phyloP scores from a whole-genome alignment of 2,113 vertebrate species.

The Trinectes maculatus region DNA sequence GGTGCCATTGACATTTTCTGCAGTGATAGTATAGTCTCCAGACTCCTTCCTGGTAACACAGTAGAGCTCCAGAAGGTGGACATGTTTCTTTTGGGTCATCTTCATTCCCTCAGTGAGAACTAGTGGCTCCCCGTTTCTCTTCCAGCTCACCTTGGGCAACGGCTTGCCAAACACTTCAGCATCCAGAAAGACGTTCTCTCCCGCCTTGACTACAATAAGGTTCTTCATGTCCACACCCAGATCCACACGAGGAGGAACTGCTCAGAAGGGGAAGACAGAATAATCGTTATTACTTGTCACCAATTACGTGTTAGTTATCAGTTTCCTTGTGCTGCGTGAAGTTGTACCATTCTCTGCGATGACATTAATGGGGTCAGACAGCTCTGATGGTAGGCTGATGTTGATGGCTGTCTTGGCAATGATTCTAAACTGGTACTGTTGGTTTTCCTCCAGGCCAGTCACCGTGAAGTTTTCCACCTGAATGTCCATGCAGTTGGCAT shows the following conservation, averaged over 20 bases:
- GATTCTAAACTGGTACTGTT: slow-evolving; percentile 92
- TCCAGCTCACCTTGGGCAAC: slow-evolving; percentile 92
- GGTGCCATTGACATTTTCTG: slow-evolving; percentile 92
- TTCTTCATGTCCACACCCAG: slow-evolving; percentile 92
- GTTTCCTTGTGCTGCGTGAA: no score
- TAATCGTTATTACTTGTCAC: not conserved
- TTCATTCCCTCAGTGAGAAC: slow-evolving; percentile 91
- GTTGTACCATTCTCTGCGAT: slow-evolving; percentile 91
- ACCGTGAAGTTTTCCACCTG: slow-evolving; percentile 91
- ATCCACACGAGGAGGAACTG: slow-evolving; percentile 96
- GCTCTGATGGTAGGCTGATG: slow-evolving; percentile 91
- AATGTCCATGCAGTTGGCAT: slow-evolving; percentile 90
- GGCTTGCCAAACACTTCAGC: slow-evolving; percentile 96
- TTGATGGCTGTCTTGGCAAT: slow-evolving; percentile 94
- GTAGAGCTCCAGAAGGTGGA: slow-evolving; percentile 90
- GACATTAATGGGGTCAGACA: slow-evolving; percentile 92
- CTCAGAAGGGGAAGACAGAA: not conserved
- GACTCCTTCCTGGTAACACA: slow-evolving; percentile 93
- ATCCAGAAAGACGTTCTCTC: slow-evolving; percentile 90
- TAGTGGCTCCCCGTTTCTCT: slow-evolving; percentile 85
- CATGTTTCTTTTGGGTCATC: slow-evolving; percentile 88
- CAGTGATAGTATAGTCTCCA: slow-evolving; percentile 94
- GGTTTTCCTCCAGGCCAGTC: slow-evolving; percentile 91
- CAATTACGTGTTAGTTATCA: not conserved
- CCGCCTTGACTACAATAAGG: slow-evolving; percentile 93